These are phyloP conservation scores for Dryobota labecula DNA, from an alignment of 2,888 invertebrate genomes.

Conservation along the genomic window DNA sequence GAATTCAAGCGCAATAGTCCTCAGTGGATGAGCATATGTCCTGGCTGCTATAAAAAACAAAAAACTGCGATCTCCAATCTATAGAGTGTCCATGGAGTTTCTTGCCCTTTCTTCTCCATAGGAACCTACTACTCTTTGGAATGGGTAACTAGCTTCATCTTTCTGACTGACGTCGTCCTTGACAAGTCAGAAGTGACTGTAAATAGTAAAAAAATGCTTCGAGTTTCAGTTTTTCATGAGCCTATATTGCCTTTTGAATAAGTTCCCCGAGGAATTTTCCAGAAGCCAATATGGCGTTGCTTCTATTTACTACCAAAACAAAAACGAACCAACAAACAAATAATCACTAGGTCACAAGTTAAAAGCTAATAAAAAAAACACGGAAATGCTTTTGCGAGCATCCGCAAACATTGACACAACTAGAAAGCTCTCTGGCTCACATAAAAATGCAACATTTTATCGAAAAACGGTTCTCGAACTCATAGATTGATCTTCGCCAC, in stretches of 20 bases:
- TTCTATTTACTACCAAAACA: background rate
- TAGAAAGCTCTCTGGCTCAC: constrained; percentile 45
- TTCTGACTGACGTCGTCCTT: no score
- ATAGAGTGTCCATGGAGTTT: no score
- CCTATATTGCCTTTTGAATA: background rate
- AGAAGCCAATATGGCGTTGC: background rate
- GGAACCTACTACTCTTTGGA: no score
- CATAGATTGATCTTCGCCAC: constrained; percentile 46
- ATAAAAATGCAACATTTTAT: constrained; percentile 65
- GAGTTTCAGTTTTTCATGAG: background rate
- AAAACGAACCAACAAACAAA: constrained; percentile 29
- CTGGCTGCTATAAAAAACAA: background rate
- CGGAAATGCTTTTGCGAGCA: constrained; percentile 55
- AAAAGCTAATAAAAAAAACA: constrained; percentile 59
- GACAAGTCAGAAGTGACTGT: no score
- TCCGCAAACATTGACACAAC: constrained; percentile 61
- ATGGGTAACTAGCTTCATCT: no score
- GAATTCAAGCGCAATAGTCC: no score
- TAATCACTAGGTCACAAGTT: constrained; percentile 45
- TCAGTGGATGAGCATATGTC: background rate
- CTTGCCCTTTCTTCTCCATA: no score
- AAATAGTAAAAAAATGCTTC: no score
- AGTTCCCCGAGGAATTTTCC: no score
- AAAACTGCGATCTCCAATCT: background rate
- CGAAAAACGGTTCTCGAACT: constrained; percentile 34